Evolutionary conservation across 2,888 invertebrate species (phyloP).

Genomic region (Drosophila ustulata): DNA sequence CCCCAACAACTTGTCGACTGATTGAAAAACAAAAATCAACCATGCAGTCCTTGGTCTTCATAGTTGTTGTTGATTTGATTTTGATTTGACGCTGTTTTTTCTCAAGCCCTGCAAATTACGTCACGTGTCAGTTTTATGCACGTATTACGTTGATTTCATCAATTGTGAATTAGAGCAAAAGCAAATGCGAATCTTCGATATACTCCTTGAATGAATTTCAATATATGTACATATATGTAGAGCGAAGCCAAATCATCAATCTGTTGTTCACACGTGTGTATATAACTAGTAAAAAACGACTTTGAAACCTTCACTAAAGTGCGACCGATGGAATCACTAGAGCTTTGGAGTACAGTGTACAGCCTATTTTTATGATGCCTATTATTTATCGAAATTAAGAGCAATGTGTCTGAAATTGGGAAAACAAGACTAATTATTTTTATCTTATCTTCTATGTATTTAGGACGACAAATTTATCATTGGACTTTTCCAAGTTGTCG

Average conservation of each 20-base stretch:
- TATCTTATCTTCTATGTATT: too few relatives aligned
- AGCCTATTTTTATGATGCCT: too few relatives aligned
- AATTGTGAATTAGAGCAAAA: constrained; percentile 1
- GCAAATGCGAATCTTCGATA: not conserved
- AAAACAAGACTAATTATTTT: too few relatives aligned
- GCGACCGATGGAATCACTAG: constrained; percentile 41
- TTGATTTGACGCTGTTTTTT: not conserved
- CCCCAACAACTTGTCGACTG: too few relatives aligned
- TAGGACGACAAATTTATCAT: too few relatives aligned
- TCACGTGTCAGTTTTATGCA: not conserved
- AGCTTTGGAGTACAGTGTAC: too few relatives aligned
- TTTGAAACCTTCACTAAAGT: not conserved
- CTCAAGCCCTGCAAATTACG: not conserved
- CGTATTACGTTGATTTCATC: not conserved
- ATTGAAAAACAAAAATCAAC: too few relatives aligned
- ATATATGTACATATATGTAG: not conserved
- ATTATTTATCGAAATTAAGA: too few relatives aligned
- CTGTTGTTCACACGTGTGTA: not conserved
- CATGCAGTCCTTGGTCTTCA: too few relatives aligned
- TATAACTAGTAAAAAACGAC: constrained; percentile 23
- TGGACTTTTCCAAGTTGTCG: too few relatives aligned
- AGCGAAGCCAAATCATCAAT: not conserved
- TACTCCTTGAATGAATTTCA: not conserved
- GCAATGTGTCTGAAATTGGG: too few relatives aligned
- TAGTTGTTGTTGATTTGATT: too few relatives aligned